phyloP scores from a whole-genome alignment of 2,888 invertebrate genomes.

The Oeneis ivallda region DNA sequence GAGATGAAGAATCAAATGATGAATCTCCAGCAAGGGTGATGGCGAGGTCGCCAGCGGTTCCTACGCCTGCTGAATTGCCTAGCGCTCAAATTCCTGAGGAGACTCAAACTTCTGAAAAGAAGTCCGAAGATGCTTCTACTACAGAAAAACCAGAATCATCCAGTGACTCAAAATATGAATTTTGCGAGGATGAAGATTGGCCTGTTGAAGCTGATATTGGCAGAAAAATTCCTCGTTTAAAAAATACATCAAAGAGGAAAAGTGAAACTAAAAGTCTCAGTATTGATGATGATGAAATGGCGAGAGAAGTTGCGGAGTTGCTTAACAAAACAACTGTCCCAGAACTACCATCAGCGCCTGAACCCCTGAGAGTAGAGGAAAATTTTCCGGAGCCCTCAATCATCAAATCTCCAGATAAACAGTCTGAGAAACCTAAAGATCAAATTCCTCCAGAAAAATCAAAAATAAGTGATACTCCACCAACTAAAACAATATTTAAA shows the following conservation, averaged over 20 bases:
- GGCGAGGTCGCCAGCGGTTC: slow-evolving; percentile 62
- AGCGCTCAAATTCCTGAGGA: slow-evolving; percentile 54
- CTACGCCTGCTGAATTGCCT: slow-evolving; percentile 64
- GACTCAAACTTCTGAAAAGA: slow-evolving; percentile 54
- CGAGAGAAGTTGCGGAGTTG: slow-evolving; percentile 82
- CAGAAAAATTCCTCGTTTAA: slow-evolving; percentile 85
- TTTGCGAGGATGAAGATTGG: slow-evolving; percentile 87
- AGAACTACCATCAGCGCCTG: slow-evolving; percentile 78
- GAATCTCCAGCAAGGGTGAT: slow-evolving; percentile 56
- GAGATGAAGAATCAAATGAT: slow-evolving; percentile 68
- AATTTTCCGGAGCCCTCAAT: slow-evolving; percentile 81
- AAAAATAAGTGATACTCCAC: slow-evolving; percentile 46
- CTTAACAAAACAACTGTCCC: slow-evolving; percentile 83
- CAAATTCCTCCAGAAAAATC: slow-evolving; percentile 48
- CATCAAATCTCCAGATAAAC: slow-evolving; percentile 76
- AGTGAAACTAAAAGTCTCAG: slow-evolving; percentile 69
- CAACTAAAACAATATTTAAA: slow-evolving; percentile 76
- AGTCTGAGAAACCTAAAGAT: slow-evolving; percentile 48
- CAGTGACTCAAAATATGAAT: slow-evolving; percentile 88
- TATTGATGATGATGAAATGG: slow-evolving; percentile 73
- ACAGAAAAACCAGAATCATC: slow-evolving; percentile 71
- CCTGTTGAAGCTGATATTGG: slow-evolving; percentile 78
- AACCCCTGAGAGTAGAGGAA: slow-evolving; percentile 77
- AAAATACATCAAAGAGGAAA: slow-evolving; percentile 67
- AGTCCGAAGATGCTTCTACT: slow-evolving; percentile 47